Evolutionary conservation across 2,113 vertebrate species (phyloP), one percentile per base, ranked within the genome.

Genomic region (Bungarus multicinctus): DNA sequence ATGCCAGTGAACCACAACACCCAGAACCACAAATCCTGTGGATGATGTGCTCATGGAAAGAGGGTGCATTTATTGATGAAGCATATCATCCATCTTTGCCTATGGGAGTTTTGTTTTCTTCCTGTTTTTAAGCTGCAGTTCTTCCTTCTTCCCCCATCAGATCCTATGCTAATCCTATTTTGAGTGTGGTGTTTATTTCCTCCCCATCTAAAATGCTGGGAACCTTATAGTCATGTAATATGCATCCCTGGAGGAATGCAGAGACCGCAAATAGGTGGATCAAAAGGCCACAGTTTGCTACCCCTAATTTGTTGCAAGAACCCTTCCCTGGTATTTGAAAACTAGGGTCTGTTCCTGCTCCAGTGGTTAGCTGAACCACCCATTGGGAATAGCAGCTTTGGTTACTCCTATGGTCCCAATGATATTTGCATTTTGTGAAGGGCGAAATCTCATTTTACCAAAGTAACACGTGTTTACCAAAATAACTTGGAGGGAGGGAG

Each of bases 351-450:
- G 16, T 39, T 7, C 34, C 14, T 74, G 14, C n/a, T 74, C 5
- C 64, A 34, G n/a, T 74, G 69, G 34, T 81, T 9, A 81, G 69
- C 34, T 81, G 34, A 81, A 39, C 34, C 69, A 1, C 94, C 96
- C 95, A 94, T 27, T 8, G 91, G 74, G 25, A 95, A 95, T 58
- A 95, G 58, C 91, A 93, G 85, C 60, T 94, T 95, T 93, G 94
- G 87, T 85, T 81, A 90, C 5, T 20, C 20, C 20, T 94, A 93
- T 92, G 94, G 95, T 95, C 96, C 94, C 34, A 54, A 47, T 86
- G 94, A 93, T 93, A 85, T 91, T 94, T 95, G 11, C 88, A 34
- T 94, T 94, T 94, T 74, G 94, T 88, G 91, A 90, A 95, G 93
- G 57, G 92, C 90, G 85, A 90, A 58, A 6, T 47, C 55, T 85